Evolutionary conservation across 2,888 invertebrate genomes (phyloP), one percentile per base, ranked within the genome.

Genomic region (Pollenia labialis): DNA sequence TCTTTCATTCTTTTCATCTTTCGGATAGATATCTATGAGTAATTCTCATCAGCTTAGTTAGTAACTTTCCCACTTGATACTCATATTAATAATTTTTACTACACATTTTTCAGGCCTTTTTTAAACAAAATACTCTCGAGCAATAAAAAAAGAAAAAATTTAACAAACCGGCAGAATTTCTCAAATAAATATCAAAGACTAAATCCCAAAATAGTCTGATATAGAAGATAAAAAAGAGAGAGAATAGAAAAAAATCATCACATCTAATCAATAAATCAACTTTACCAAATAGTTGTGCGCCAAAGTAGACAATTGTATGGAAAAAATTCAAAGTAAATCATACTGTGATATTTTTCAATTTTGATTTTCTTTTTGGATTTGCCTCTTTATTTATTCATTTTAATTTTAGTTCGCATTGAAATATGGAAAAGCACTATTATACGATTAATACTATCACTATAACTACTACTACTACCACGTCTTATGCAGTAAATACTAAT

Each of bases 71-170:
- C 77, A 76, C 75, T 86, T 79, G 74, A 44, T 72, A 54, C 68
- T 66, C 72, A 12, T 80, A 76, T 81, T 81, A 72, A 83, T 83
- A 81, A 79, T 77, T 87, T 84, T 76, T 87, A 81, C 44, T 81
- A 84, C 87, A 87, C 87, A 87, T 87, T 87, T 87, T 77, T 87
- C 62, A 84, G 42, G 81, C 87, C 87, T 84, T 79, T 77, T 84
- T 76, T 68, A 74, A 81, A 54, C 2, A n/a, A 60, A 66, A 44
- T 14, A 8, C n/a, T 2, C 32, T 14, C 16, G 32, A 68, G 12
- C 32, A 7, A 71, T 54, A 81, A 81, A 72, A 4, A 2, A 46
- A 14, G 46, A 46, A 46, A 9, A 60, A 62, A 4, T 50, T 32
- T 32, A 32, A 14, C 58, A 58, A 58, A 32, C 42, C 32, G 44